Base-by-base conservation (phyloP, 2,797 vertebrate genomes). In the Ispidina picta region DNA sequence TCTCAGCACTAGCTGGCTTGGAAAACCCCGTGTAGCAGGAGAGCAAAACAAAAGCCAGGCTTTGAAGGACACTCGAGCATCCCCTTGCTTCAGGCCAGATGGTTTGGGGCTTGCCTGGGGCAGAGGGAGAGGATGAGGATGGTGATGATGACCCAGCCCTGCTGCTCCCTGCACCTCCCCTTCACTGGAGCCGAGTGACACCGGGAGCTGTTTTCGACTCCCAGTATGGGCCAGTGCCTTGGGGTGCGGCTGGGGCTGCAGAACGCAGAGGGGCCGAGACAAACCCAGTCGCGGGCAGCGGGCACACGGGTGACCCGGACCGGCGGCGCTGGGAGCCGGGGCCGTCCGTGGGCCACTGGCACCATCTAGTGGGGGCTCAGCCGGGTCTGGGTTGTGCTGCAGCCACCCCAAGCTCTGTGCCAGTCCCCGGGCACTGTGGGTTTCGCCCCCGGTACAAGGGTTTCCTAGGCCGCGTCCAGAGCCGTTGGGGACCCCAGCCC, bases 81-180 rank as follows among this genome's bases (percentile, higher is more conserved):
- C 41, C 55, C 4, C 41, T 22, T 0, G 0, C n/a, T 3, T 0
- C 2, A 1, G 39, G 21, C 11, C 3, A 2, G 25, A 23, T 4
- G 23, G 6, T 15, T 5, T 2, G 54, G 35, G 59, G 19, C 15
- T 21, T 6, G 29, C 4, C 5, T 28, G 28, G 77, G 33, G 63
- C 44, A 33, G 26, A 5, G 52, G 21, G n/a, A 5, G 15, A 78
- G 33, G 63, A 31, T 18, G 63, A 48, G 43, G 43, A 21, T 65
- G 43, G 22, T 48, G 64, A 12, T 12, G 43, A 19, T 28, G 44
- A 13, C 31, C n/a, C 44, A 33, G 44, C 64, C n/a, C 25, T 14
- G 23, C 33, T 15, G 25, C 33, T 66, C 43, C 48, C 4, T 4
- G 16, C 37, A 12, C 4, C 37, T 29, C 41, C 70, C 21, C 60